Percentiles rank a stretch among this genome's conserved stretches.
phyloP scores from a whole-genome alignment of 2,797 vertebrate species.

The Sebastes baramenuke region DNA sequence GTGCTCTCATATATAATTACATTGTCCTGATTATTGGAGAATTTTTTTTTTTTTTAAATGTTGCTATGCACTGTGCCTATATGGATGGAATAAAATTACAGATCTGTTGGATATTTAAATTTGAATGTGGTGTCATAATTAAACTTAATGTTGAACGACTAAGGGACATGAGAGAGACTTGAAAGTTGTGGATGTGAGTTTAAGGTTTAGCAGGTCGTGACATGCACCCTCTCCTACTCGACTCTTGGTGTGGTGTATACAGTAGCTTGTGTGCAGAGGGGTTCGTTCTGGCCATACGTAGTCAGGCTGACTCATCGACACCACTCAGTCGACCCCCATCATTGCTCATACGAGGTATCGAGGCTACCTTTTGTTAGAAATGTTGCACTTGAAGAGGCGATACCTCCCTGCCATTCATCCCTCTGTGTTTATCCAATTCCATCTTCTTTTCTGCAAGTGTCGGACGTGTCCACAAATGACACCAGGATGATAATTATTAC shows the following conservation, averaged over 20 bases:
- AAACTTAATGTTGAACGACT: not conserved
- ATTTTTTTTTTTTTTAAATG: too few species aligned
- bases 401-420: slow-evolving; percentile 54
- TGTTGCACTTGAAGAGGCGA: slow-evolving; percentile 52
- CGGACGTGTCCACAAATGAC: slow-evolving; percentile 71
- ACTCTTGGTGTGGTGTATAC: not conserved
- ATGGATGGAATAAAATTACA: too few species aligned
- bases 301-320: slow-evolving; percentile 50
- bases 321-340: not conserved
- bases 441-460: slow-evolving; percentile 72
- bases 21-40: too few species aligned
- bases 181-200: not conserved
- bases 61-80: too few species aligned
- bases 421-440: slow-evolving; percentile 74
- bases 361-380: slow-evolving; percentile 72
- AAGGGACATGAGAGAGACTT: not conserved
- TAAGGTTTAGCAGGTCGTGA: not conserved
- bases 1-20: too few species aligned
- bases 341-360: slow-evolving; percentile 33
- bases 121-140: too few species aligned
- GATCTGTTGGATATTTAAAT: too few species aligned
- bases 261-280: not conserved
- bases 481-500: slow-evolving; percentile 82
- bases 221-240: not conserved
- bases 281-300: not conserved